Evolutionary conservation across 1,140 invertebrate genomes (phyloP).

Genomic region (Pollicipes pollicipes): DNA sequence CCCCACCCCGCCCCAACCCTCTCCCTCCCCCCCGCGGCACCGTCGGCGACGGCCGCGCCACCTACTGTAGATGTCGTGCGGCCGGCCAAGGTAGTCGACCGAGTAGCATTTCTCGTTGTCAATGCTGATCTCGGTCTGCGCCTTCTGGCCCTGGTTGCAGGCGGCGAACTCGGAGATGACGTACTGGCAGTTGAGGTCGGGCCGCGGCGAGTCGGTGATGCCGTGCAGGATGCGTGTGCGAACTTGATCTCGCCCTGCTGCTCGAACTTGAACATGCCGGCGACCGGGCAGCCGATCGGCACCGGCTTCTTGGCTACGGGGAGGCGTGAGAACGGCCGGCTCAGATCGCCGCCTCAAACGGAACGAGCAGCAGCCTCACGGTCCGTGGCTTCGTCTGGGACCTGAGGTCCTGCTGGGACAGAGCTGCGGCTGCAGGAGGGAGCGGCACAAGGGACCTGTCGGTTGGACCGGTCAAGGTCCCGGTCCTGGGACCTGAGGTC

Average conservation of each 20-base stretch:
- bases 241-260: constrained; percentile 41
- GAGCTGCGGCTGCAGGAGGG: too few species aligned
- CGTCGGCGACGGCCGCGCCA: too few species aligned
- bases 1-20: too few species aligned
- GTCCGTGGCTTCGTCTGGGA: too few species aligned
- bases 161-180: constrained; percentile 34
- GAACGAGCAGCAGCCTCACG: too few species aligned
- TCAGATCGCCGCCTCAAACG: too few species aligned
- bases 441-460: too few species aligned
- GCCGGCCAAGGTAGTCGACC: constrained; percentile 36
- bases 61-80: constrained; percentile 33
- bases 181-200: constrained; percentile 32
- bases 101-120: constrained; percentile 39
- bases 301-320: constrained; percentile 65
- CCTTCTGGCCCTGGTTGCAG: constrained; percentile 33
- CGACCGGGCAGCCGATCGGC: constrained; percentile 82
- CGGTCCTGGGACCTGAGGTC: too few species aligned
- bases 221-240: constrained; percentile 35
- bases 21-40: too few species aligned
- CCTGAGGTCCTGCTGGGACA: too few species aligned
- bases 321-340: too few species aligned
- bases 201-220: constrained; percentile 36
- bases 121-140: constrained; percentile 28
- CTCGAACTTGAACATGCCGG: constrained; percentile 84
- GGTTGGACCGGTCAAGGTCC: too few species aligned